These are phyloP conservation scores for Diarsia dahlii DNA, from an alignment of 2,888 invertebrate species.

Conservation along the genomic window DNA sequence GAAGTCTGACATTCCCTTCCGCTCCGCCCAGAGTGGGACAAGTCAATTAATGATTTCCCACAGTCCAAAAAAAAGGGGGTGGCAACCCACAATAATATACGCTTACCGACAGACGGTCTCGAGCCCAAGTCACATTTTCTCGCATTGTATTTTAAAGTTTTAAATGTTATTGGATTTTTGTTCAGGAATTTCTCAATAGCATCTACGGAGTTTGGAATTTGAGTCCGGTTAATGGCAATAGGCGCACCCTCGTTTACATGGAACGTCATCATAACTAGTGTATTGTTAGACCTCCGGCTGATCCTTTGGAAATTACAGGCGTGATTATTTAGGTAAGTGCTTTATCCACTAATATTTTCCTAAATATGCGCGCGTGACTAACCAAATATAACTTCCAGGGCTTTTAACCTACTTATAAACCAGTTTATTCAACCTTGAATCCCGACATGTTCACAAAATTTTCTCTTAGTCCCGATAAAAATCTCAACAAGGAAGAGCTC, in stretches of 20 bases:
- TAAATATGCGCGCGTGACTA: neutral
- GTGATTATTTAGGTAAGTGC: neutral
- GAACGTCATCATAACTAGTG: no score
- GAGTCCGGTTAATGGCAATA: neutral
- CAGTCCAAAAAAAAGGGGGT: no score
- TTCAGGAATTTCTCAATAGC: neutral
- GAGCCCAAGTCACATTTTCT: neutral
- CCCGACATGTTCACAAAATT: neutral
- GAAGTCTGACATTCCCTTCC: no score
- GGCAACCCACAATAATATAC: neutral
- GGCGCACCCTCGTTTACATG: no score
- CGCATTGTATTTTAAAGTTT: neutral
- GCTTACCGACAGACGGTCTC: neutral
- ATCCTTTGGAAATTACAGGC: neutral
- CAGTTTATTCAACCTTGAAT: neutral
- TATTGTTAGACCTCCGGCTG: neutral
- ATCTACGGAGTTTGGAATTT: neutral
- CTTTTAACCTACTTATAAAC: neutral
- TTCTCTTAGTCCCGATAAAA: slow-evolving; percentile 7
- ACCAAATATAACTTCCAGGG: neutral
- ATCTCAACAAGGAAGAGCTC: neutral
- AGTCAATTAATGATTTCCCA: no score
- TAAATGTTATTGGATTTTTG: neutral
- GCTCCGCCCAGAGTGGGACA: no score
- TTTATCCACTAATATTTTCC: neutral